Evolutionary conservation across 2,113 vertebrate species (phyloP).

Genomic region (Sceloporus undulatus): DNA sequence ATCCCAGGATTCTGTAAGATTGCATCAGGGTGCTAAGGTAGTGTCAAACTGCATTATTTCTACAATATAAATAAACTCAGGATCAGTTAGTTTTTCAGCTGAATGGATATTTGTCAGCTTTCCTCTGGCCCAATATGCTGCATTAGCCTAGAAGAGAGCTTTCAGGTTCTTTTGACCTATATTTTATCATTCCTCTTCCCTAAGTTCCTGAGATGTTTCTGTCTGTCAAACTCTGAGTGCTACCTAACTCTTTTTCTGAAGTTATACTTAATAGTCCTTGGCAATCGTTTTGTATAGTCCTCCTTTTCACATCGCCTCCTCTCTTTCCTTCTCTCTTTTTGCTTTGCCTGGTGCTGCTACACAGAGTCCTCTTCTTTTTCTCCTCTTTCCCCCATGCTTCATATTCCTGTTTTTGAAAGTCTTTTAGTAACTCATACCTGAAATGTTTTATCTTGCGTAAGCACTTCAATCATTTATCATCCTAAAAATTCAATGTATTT

Average conservation of each 20-base stretch:
- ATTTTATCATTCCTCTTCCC: not conserved
- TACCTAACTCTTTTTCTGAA: too few relatives aligned
- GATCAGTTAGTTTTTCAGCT: too few relatives aligned
- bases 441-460: not conserved
- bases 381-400: conserved; percentile 21
- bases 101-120: too few relatives aligned
- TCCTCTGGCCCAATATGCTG: too few relatives aligned
- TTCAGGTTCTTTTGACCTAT: not conserved
- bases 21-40: too few relatives aligned
- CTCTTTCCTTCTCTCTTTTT: rapidly evolving
- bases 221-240: too few relatives aligned
- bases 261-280: not conserved
- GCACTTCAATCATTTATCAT: not conserved
- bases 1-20: too few relatives aligned
- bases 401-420: not conserved
- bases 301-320: not conserved
- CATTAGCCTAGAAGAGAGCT: not conserved
- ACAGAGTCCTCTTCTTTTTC: not conserved
- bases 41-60: too few relatives aligned
- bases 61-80: too few relatives aligned
- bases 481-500: not conserved
- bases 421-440: not conserved
- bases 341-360: not conserved
- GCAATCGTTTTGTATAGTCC: too few relatives aligned
- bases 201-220: not conserved